Percentiles rank a stretch among this genome's conserved stretches.
Conservation (phyloP, 1,140 invertebrate species). For the Sinella curviseta region DNA sequence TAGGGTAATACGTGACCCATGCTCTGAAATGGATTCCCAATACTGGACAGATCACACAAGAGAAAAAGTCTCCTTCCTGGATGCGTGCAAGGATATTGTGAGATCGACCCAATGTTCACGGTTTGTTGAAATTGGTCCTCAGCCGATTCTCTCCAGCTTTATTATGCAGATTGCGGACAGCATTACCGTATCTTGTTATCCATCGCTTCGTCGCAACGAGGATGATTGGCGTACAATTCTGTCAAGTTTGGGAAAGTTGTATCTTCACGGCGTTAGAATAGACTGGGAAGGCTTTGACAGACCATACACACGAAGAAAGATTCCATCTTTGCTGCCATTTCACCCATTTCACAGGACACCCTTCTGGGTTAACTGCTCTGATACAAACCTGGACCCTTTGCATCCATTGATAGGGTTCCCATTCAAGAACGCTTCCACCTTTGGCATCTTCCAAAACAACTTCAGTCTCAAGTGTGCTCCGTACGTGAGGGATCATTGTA, state of each 20-base stretch:
- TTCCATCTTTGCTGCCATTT: not conserved
- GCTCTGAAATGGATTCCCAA: not conserved
- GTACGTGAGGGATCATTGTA: conserved; percentile 3
- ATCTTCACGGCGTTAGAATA: not conserved
- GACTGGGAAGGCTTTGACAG: not conserved
- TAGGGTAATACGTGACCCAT: not conserved
- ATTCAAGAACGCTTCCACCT: not conserved
- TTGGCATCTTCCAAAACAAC: not conserved
- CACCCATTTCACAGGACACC: not conserved
- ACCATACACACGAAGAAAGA: not conserved
- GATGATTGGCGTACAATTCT: not conserved
- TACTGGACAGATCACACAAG: conserved; percentile 17
- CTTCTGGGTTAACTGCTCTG: not conserved
- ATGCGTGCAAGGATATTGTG: conserved; percentile 26
- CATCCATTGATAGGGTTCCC: not conserved
- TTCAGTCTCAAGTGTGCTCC: not conserved
- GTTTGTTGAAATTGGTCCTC: not conserved
- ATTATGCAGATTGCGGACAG: not conserved
- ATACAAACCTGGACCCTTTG: too few species aligned
- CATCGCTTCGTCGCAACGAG: not conserved
- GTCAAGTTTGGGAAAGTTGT: not conserved
- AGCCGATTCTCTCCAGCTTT: not conserved
- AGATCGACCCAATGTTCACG: not conserved
- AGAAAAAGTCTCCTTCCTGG: conserved; percentile 7
- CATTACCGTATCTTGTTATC: not conserved